Conservation (phyloP, 2,797 vertebrate species). For the Melopsittacus undulatus region DNA sequence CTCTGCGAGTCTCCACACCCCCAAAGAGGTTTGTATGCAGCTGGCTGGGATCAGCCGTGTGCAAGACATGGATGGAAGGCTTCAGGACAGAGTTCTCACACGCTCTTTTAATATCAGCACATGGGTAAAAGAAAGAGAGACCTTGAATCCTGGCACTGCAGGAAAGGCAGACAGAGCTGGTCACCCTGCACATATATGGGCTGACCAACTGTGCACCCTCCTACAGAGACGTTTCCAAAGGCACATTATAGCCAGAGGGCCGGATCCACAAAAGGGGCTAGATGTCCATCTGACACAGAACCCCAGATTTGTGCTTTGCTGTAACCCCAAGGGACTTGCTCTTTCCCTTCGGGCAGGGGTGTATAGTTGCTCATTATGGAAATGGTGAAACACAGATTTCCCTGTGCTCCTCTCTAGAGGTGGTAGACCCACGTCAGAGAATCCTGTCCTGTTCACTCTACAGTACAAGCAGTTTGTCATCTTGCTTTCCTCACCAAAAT, state of each 20-base stretch:
- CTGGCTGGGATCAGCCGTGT: not conserved
- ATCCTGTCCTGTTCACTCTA: not conserved
- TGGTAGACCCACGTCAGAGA: not conserved
- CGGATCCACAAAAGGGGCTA: not conserved
- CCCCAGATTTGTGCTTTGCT: not conserved
- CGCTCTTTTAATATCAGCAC: not conserved
- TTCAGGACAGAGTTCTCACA: not conserved
- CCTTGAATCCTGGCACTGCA: not conserved
- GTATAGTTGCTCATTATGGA: not conserved
- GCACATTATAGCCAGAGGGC: not conserved
- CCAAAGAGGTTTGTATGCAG: not conserved
- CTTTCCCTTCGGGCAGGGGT: not conserved
- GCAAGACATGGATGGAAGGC: not conserved
- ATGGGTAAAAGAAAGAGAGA: not conserved
- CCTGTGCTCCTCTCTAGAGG: not conserved
- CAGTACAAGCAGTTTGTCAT: not conserved
- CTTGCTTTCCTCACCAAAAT: not conserved
- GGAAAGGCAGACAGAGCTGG: not conserved
- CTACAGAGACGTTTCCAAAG: not conserved
- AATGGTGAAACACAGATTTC: not conserved
- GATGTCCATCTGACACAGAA: not conserved
- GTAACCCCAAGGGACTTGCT: not conserved
- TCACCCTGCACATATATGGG: accelerated
- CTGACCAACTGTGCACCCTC: not conserved
- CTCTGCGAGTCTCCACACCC: not conserved